A percentile compares a stretch with the other conserved stretches of the same genome.
phyloP scores from a whole-genome alignment of 2,797 vertebrate species.

The Enteromius viviparus region DNA sequence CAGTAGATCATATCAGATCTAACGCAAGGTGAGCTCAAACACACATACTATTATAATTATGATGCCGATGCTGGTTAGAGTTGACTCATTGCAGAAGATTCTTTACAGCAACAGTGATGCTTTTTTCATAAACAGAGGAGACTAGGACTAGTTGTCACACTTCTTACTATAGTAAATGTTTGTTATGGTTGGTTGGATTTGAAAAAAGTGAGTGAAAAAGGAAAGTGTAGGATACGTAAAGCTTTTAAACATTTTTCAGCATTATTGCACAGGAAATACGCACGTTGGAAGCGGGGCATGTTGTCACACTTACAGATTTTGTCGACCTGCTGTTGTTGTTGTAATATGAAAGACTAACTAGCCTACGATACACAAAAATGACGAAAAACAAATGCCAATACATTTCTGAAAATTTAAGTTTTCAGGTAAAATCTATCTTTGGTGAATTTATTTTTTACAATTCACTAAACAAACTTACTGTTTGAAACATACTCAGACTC shows the following conservation, averaged over 20 bases:
- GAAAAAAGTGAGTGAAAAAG: too few relatives aligned
- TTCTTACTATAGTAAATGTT: conserved; percentile 1
- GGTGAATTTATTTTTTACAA: neutral
- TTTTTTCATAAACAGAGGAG: neutral
- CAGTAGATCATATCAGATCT: conserved; percentile 64
- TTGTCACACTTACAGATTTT: conserved; percentile 19
- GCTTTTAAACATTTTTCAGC: neutral
- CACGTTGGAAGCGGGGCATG: neutral
- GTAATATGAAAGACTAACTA: neutral
- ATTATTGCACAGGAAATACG: neutral
- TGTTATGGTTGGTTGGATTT: neutral
- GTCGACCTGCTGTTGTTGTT: neutral
- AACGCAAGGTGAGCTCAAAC: conserved; percentile 45
- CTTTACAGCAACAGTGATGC: neutral
- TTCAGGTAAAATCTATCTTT: neutral
- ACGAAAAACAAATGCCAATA: neutral
- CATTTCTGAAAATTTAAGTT: neutral
- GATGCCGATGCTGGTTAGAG: neutral
- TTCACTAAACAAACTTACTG: neutral
- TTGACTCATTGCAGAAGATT: neutral
- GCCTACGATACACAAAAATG: neutral
- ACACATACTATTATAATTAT: neutral
- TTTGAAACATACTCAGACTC: neutral
- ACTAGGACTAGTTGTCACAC: neutral
- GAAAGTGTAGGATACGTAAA: neutral